Percentiles rank a stretch among this genome's conserved stretches.
Evolutionary conservation across 2,113 vertebrate genomes (phyloP).

Genomic region (Lophius piscatorius): DNA sequence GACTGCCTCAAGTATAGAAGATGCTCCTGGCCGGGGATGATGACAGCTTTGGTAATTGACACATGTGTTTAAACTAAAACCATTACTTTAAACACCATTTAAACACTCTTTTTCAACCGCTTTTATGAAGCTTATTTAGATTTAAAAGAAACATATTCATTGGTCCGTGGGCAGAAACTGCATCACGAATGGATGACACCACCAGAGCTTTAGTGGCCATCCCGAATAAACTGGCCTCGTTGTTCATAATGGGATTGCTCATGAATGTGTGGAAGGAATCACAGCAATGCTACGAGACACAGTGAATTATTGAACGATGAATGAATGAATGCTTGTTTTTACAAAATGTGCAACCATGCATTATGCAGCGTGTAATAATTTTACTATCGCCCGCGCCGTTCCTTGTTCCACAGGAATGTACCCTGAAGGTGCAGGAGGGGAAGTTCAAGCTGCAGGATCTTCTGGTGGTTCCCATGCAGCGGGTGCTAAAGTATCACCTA

Average conservation of each 20-base stretch:
- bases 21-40: no score
- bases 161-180: slow-evolving; percentile 50
- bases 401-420: slow-evolving; percentile 86
- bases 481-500: slow-evolving; percentile 96
- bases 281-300: slow-evolving; percentile 11
- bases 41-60: neutral
- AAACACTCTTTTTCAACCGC: no score
- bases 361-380: slow-evolving; percentile 28
- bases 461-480: slow-evolving; percentile 97
- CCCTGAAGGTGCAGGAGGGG: slow-evolving; percentile 93
- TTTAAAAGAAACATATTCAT: slow-evolving; percentile 34
- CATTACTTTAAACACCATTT: no score
- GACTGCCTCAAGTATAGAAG: no score
- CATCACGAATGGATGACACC: slow-evolving; percentile 16
- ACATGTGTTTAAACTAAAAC: no score
- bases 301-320: slow-evolving; percentile 39
- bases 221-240: slow-evolving; percentile 34
- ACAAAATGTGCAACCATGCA: slow-evolving; percentile 12
- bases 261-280: slow-evolving; percentile 31
- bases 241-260: slow-evolving; percentile 21
- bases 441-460: slow-evolving; percentile 98
- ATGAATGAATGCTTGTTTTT: slow-evolving; percentile 35
- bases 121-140: slow-evolving; percentile 26
- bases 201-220: slow-evolving; percentile 21
- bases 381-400: neutral